Evolutionary conservation across 1,140 invertebrate species (phyloP).

Genomic region (Ceratina australensis): DNA sequence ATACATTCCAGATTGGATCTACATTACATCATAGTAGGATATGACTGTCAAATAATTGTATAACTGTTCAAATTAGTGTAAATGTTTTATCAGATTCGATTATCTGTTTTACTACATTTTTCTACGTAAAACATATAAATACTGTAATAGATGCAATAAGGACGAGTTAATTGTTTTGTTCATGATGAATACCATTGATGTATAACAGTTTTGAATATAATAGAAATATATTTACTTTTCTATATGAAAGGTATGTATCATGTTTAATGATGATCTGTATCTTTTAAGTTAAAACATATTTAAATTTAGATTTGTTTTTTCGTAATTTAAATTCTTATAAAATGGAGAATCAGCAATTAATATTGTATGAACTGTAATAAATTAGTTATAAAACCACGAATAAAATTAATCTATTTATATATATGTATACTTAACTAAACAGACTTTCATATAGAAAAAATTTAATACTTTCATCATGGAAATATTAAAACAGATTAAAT

Average conservation of each 20-base stretch:
- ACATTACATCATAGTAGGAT: neutral
- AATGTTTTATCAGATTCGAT: conserved; percentile 6
- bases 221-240: conserved; percentile 13
- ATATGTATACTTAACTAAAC: conserved; percentile 37
- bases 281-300: conserved; percentile 24
- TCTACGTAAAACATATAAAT: conserved; percentile 12
- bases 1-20: neutral
- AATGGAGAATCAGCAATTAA: conserved; percentile 8
- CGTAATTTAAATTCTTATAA: conserved; percentile 3
- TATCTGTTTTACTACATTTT: conserved; percentile 3
- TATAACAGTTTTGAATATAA: conserved; percentile 15
- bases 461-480: conserved; percentile 36
- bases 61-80: conserved; percentile 5
- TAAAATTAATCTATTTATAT: conserved; percentile 27
- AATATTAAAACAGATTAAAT: conserved; percentile 25
- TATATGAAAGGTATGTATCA: conserved; percentile 11
- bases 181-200: neutral
- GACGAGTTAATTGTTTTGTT: neutral
- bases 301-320: conserved; percentile 14
- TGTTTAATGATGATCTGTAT: conserved; percentile 1
- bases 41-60: neutral
- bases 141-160: neutral
- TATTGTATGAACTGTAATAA: conserved; percentile 25
- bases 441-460: conserved; percentile 25
- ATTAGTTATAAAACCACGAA: conserved; percentile 24